Base-by-base conservation (phyloP, 1,140 invertebrate genomes). In the Camponotus pennsylvanicus region DNA sequence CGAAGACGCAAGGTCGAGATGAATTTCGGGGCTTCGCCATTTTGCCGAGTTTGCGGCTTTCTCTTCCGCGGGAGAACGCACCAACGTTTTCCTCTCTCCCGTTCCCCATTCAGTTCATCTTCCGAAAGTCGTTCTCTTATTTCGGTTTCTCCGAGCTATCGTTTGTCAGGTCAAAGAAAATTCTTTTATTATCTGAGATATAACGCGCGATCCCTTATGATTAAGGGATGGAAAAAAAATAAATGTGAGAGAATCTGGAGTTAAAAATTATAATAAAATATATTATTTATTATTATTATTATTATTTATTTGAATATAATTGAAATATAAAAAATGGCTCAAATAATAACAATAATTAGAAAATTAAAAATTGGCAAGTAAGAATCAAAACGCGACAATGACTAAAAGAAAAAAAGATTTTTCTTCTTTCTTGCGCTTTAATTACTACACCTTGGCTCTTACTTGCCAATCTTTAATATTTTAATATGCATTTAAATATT, bases 21-120 rank as follows among this genome's bases (percentile, higher is more conserved):
- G 32, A 70, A 77, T 77, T 84, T 84, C 34, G 7, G 18, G 61
- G 34, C 59, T 85, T 85, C 15, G 73, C 13, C 8, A 66, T 85
- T 85, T 78, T 66, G 70, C 82, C 73, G 59, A 85, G 87, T 86
- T 86, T 86, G 87, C 84, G 77, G 37, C 40, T 80, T 86, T 70
- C 79, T 55, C 73, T 37, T 52, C 15, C 49, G 49, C 49, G 45
- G 34, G 6, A 64, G 18, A 52, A 4, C 27, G 27, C 13, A 49
- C 37, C 59, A 34, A 7, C 66, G 9, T 59, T 21, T 52, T 52
- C 34, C 37, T 76, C 61, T n/a, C 27, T n/a, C 18, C 21, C 32
- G n/a, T 32, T 57, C 59, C 4, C 59, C 37, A 9, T 55, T 55
- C 49, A 8, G 57, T 27, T 79, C 37, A 45, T 45, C 27, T 79